phyloP scores from a whole-genome alignment of 2,113 vertebrate genomes.

The Xyliphius kryptos region DNA sequence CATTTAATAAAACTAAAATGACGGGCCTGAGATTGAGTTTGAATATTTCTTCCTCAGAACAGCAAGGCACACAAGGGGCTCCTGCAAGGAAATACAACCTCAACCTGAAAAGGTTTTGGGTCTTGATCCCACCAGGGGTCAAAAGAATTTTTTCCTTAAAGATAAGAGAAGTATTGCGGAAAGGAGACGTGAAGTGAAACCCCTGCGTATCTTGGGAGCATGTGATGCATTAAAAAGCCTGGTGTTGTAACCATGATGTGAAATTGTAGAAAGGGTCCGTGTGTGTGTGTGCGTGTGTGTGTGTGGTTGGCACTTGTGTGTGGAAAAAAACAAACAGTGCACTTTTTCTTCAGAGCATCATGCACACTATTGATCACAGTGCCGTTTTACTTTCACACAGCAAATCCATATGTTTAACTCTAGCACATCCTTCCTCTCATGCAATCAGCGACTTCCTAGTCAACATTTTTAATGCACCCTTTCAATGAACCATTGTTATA shows the following conservation, averaged over 20 bases:
- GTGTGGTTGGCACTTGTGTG: slow-evolving; percentile 18
- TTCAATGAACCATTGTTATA: no score
- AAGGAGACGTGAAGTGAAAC: slow-evolving; percentile 34
- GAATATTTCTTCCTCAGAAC: slow-evolving; percentile 16
- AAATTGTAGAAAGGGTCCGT: slow-evolving; percentile 8
- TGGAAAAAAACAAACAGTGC: slow-evolving; percentile 23
- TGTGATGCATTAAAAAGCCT: slow-evolving; percentile 17
- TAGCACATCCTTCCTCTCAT: slow-evolving; percentile 15
- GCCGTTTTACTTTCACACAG: background rate
- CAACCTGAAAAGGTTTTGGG: slow-evolving; percentile 25
- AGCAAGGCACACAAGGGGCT: slow-evolving; percentile 11
- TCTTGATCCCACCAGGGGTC: slow-evolving; percentile 35
- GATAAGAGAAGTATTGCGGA: slow-evolving; percentile 34
- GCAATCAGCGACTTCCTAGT: no score
- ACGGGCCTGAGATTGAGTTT: slow-evolving; percentile 26
- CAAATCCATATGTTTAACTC: slow-evolving; percentile 7
- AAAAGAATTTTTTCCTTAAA: slow-evolving; percentile 43
- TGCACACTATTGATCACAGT: background rate
- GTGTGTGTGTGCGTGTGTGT: slow-evolving; percentile 16
- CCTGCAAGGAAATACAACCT: slow-evolving; percentile 30
- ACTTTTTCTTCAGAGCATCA: background rate
- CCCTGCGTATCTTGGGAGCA: slow-evolving; percentile 27
- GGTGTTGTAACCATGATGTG: slow-evolving; percentile 19
- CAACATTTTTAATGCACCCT: no score
- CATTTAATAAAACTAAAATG: slow-evolving; percentile 18